Conservation (phyloP, 2,888 invertebrate species). For the Lathronympha strigana region DNA sequence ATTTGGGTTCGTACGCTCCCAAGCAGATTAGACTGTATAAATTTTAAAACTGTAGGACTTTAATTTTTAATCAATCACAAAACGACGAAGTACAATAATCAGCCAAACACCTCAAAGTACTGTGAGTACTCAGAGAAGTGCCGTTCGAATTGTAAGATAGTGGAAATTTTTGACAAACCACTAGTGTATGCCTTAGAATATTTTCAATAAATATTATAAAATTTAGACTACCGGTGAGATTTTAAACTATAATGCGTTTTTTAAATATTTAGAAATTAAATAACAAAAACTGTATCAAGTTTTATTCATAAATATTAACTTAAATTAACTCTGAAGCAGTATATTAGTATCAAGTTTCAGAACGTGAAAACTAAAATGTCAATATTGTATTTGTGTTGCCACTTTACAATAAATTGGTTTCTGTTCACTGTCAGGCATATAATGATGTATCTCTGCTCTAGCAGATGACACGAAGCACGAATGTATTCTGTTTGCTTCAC, state of each 20-base stretch:
- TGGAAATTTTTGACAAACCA: not conserved
- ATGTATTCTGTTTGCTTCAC: too few relatives aligned
- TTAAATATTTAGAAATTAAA: too few relatives aligned
- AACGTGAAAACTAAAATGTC: slow-evolving; percentile 26
- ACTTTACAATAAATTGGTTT: not conserved
- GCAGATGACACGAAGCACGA: not conserved
- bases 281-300: too few relatives aligned
- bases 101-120: slow-evolving; percentile 32
- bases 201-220: too few relatives aligned
- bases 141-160: slow-evolving; percentile 21
- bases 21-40: not conserved
- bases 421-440: not conserved
- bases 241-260: too few relatives aligned
- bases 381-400: slow-evolving; percentile 24
- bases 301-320: too few relatives aligned
- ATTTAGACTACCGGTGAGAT: too few relatives aligned
- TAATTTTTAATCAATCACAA: slow-evolving; percentile 23
- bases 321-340: too few relatives aligned
- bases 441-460: too few relatives aligned
- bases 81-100: slow-evolving; percentile 30
- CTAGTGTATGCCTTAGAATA: not conserved
- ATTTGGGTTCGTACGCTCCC: not conserved
- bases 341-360: slow-evolving; percentile 9
- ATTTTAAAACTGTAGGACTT: not conserved
- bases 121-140: slow-evolving; percentile 9